These are phyloP conservation scores for Halictus rubicundus DNA, from an alignment of 1,140 invertebrate genomes.

Conservation along the genomic window DNA sequence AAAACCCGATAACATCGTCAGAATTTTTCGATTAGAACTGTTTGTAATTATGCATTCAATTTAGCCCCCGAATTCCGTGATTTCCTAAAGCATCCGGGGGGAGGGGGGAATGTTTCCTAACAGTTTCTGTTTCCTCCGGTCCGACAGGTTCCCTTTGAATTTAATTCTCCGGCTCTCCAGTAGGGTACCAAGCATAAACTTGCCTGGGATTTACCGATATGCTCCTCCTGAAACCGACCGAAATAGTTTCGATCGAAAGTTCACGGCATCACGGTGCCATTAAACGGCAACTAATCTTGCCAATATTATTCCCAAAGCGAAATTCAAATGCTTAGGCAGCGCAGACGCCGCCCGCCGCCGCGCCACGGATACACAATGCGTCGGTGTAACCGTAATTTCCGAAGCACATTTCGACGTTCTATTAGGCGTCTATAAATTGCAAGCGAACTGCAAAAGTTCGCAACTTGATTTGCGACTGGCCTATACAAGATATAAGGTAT, in stretches of 20 bases:
- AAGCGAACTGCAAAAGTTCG: too few relatives aligned
- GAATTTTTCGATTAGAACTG: not conserved
- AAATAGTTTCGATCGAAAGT: slow-evolving; percentile 32
- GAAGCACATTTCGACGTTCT: not conserved
- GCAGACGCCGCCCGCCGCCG: too few relatives aligned
- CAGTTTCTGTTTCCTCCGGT: slow-evolving; percentile 7
- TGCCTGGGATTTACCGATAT: slow-evolving; percentile 30
- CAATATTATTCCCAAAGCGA: not conserved
- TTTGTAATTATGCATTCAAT: not conserved
- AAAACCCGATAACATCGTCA: not conserved
- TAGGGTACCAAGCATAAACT: slow-evolving; percentile 23
- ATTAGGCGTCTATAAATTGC: too few relatives aligned
- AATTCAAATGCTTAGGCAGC: not conserved
- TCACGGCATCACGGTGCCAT: not conserved
- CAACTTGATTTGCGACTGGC: too few relatives aligned
- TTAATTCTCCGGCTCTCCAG: slow-evolving; percentile 20
- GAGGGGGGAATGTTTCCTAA: slow-evolving; percentile 5
- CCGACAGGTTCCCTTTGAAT: slow-evolving; percentile 26
- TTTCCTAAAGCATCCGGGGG: not conserved
- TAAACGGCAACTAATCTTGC: slow-evolving; percentile 22
- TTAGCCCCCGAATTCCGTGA: not conserved
- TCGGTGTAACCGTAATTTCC: not conserved
- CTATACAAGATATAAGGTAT: too few relatives aligned
- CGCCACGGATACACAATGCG: not conserved
- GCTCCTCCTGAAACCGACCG: not conserved